Percentiles rank a stretch among this genome's conserved stretches.
Evolutionary conservation across 2,797 vertebrate genomes (phyloP).

Genomic region (Lepilemur ruficaudatus): DNA sequence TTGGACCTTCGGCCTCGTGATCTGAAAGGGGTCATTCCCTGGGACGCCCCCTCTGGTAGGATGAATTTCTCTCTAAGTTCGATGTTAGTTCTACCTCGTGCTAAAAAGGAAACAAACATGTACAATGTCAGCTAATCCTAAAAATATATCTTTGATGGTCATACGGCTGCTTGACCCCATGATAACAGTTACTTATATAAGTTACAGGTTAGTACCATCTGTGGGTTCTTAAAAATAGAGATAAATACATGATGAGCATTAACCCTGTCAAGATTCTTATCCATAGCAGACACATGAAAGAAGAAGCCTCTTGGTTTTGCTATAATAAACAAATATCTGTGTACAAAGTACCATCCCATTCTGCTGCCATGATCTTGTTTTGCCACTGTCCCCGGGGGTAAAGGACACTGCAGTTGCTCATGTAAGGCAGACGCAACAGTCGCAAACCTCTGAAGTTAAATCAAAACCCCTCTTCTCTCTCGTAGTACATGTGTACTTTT

Average conservation of each 20-base stretch:
- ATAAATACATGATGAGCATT: not conserved
- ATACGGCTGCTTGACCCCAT: constrained; percentile 44
- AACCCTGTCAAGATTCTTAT: constrained; percentile 24
- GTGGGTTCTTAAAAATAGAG: not conserved
- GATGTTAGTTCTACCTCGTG: constrained; percentile 97
- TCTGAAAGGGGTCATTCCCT: constrained; percentile 95
- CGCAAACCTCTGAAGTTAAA: not conserved
- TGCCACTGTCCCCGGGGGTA: constrained; percentile 44
- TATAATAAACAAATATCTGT: not conserved
- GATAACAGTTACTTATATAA: not conserved
- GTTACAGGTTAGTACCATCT: not conserved
- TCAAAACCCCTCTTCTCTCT: constrained; percentile 4
- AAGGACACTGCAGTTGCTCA: constrained; percentile 10
- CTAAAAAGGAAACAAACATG: constrained; percentile 79
- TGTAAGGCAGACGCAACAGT: not conserved
- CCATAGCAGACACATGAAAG: not conserved
- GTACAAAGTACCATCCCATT: not conserved
- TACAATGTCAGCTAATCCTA: not conserved
- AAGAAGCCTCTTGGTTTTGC: not conserved
- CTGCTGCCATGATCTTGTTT: not conserved
- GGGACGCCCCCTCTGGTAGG: constrained; percentile 94
- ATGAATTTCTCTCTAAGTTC: constrained; percentile 99
- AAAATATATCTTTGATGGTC: not conserved
- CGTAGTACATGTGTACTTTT: constrained; percentile 34
- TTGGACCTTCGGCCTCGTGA: constrained; percentile 96